Percentiles rank a stretch among this genome's conserved stretches.
Conservation (phyloP, 2,888 invertebrate genomes). For the Catocala fraxini region DNA sequence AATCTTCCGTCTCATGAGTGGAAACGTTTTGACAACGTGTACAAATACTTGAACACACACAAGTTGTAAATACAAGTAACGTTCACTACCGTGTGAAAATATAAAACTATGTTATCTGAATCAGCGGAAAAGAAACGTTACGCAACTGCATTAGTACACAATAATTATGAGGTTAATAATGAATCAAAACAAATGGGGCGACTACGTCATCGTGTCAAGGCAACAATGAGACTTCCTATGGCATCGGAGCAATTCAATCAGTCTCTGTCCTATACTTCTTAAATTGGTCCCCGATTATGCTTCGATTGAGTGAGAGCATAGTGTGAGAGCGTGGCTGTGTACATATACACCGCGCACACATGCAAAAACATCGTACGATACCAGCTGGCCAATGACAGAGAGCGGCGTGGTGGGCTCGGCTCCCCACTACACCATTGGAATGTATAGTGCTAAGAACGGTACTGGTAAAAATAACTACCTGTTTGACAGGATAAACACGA, state of each 20-base stretch:
- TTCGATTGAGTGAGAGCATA: conserved; percentile 69
- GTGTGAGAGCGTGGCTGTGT: conserved; percentile 44
- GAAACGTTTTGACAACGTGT: conserved; percentile 9
- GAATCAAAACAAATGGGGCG: conserved; percentile 64
- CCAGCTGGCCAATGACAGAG: conserved; percentile 71
- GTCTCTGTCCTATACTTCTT: conserved; percentile 67
- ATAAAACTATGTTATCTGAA: conserved; percentile 23
- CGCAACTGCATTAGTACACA: conserved; percentile 28
- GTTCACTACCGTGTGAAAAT: conserved; percentile 39
- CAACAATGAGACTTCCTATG: conserved; percentile 73
- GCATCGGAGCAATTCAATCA: conserved; percentile 79
- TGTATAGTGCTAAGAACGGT: conserved; percentile 80
- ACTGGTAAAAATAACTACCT: conserved; percentile 85
- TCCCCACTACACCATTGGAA: conserved; percentile 80
- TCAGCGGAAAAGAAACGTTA: conserved; percentile 39
- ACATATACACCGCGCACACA: conserved; percentile 70
- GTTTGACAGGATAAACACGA: conserved; percentile 74
- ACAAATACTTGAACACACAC: conserved; percentile 10
- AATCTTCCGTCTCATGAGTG: conserved; percentile 3
- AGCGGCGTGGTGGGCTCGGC: conserved; percentile 83
- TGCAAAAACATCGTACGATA: conserved; percentile 81
- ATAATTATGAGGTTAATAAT: conserved; percentile 51
- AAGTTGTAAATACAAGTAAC: conserved; percentile 20
- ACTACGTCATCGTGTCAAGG: conserved; percentile 71
- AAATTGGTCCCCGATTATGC: conserved; percentile 79